These are phyloP conservation scores for Hydrolagus affinis DNA, from an alignment of 2,113 vertebrate genomes.

Conservation along the genomic window DNA sequence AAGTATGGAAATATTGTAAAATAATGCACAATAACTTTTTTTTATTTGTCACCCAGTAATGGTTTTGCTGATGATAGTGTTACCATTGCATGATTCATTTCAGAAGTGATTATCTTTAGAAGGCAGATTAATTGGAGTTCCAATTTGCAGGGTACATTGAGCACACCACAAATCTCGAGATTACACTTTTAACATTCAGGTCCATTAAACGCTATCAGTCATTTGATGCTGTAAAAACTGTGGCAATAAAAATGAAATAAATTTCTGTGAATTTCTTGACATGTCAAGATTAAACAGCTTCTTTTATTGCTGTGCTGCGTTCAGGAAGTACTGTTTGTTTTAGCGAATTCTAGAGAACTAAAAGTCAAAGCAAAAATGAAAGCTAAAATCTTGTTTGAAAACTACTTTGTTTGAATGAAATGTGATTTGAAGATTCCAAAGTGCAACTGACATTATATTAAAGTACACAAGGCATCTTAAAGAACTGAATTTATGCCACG, in stretches of 20 bases:
- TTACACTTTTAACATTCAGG: constrained; percentile 49
- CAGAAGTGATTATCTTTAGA: constrained; percentile 54
- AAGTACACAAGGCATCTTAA: background rate
- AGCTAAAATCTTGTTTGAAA: background rate
- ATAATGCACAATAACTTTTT: background rate
- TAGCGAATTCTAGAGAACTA: no score
- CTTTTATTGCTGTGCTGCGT: background rate
- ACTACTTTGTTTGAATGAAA: background rate
- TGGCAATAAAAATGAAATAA: background rate
- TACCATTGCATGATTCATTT: constrained; percentile 51
- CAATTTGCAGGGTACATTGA: constrained; percentile 58
- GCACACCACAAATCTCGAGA: constrained; percentile 49
- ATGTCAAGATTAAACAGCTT: background rate
- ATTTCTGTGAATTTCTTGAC: background rate
- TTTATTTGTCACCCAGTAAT: background rate
- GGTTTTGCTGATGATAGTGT: background rate
- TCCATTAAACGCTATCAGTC: constrained; percentile 55
- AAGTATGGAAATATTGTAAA: background rate
- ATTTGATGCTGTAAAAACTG: constrained; percentile 36
- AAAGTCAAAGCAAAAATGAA: no score
- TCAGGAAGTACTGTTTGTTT: background rate
- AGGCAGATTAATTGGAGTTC: constrained; percentile 56
- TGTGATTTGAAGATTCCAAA: background rate
- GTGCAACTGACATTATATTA: background rate
- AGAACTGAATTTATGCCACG: background rate